Evolutionary conservation across 2,888 invertebrate species (phyloP), one percentile per base, ranked within the genome.

Genomic region (Autographa pulchrina): DNA sequence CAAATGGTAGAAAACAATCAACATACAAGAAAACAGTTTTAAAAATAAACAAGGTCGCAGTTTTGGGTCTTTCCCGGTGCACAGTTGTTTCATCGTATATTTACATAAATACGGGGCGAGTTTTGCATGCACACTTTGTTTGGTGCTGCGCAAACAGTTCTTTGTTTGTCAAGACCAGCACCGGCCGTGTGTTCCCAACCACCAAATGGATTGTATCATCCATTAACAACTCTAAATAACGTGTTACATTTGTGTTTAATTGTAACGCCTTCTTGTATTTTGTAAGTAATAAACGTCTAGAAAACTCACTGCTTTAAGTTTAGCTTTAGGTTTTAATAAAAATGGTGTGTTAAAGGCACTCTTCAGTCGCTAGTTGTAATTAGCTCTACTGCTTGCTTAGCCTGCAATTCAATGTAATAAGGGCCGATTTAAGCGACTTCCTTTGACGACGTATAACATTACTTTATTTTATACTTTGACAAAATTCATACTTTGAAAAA

Each of bases 61-160:
- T 91, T 91, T 89, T 86, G 86, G 88, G 86, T 87, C 82, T 91
- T 91, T 90, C 82, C 86, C 87, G 85, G 85, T 89, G 88, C 87
- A 89, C 89, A 89, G 89, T 92, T 91, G 91, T 90, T 92, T 90
- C 88, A 89, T 87, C 87, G 90, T 87, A 86, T 93, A 91, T 94
- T 93, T 94, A 92, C 93, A 92, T 92, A 92, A 91, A 92, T 91
- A 91, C 89, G 85, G 87, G 84, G 85, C 84, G 89, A 85, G 87
- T 86, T 90, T 90, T 86, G 86, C 87, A 90, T 90, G 91, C 90
- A 90, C 90, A 91, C 90, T 93, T 91, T 92, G 92, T 92, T 90
- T 84, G 88, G 79, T 82, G 80, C 83, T 89, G 88, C 85, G 85
- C 90, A 93, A 92, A 92, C 91, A 90, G 81, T 82, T 86, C 85